Conservation (phyloP, 2,113 vertebrate species). For the Oryctolagus cuniculus region mOryCun1.1 NC_091443.1:87533501-87534000, state of each 20-base stretch:
- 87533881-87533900: conserved; percentile 62
- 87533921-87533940: conserved; percentile 44
- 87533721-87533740: conserved; percentile 85
- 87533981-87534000: conserved; percentile 68
- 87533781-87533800: conserved; percentile 81
- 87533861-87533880: conserved; percentile 72
- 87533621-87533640: conserved; percentile 65
- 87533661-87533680: conserved; percentile 77
- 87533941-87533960: conserved; percentile 63
- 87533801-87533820: conserved; percentile 97
- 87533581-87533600: neutral
- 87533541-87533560: conserved; percentile 65
- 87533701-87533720: conserved; percentile 87
- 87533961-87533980: conserved; percentile 61
- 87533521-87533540: neutral
- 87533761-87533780: conserved; percentile 87
- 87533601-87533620: neutral
- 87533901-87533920: conserved; percentile 68
- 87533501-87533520: neutral
- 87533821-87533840: conserved; percentile 97
- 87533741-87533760: conserved; percentile 88
- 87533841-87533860: conserved; percentile 95
- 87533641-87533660: conserved; percentile 74
- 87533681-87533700: conserved; percentile 86
- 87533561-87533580: conserved; percentile 39